Evolutionary conservation across 2,888 invertebrate genomes (phyloP).

Genomic region (Apodemia mormo): DNA sequence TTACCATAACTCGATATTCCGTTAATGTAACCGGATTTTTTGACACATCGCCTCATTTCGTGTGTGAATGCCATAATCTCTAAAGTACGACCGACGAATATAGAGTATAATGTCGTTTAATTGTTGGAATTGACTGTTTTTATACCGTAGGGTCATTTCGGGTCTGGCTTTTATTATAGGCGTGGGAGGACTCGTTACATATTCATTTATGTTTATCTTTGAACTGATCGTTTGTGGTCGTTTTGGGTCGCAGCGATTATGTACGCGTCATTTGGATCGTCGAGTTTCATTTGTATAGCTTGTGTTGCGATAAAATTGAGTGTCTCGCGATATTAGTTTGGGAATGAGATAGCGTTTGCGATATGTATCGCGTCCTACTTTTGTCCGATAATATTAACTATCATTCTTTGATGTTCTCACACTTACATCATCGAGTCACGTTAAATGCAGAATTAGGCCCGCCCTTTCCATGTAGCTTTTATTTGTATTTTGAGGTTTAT

Average conservation of each 20-base stretch:
- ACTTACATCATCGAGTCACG: slow-evolving; percentile 27
- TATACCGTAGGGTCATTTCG: slow-evolving; percentile 54
- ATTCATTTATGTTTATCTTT: slow-evolving; percentile 76
- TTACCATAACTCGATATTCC: slow-evolving; percentile 80
- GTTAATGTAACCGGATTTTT: slow-evolving; percentile 76
- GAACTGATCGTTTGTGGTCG: slow-evolving; percentile 66
- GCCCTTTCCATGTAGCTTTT: neutral
- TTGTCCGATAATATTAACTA: neutral
- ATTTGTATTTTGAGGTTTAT: neutral
- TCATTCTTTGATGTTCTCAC: slow-evolving; percentile 7
- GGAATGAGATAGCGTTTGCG: slow-evolving; percentile 5
- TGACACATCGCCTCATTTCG: slow-evolving; percentile 36
- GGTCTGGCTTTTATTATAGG: slow-evolving; percentile 59
- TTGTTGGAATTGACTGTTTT: slow-evolving; percentile 76
- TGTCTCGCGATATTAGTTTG: slow-evolving; percentile 4
- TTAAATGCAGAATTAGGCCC: neutral
- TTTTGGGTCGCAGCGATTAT: slow-evolving; percentile 49
- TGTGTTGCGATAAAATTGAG: slow-evolving; percentile 10
- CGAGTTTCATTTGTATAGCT: neutral
- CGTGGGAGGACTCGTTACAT: slow-evolving; percentile 75
- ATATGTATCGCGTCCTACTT: slow-evolving; percentile 12
- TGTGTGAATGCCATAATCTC: slow-evolving; percentile 10
- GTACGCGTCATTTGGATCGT: slow-evolving; percentile 59
- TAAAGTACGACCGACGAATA: slow-evolving; percentile 19
- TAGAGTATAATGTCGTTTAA: slow-evolving; percentile 42